Evolutionary conservation across 37 sponge, comb jelly and placozoan genomes (phyloP).

Genomic region (Ianthella basta): DNA sequence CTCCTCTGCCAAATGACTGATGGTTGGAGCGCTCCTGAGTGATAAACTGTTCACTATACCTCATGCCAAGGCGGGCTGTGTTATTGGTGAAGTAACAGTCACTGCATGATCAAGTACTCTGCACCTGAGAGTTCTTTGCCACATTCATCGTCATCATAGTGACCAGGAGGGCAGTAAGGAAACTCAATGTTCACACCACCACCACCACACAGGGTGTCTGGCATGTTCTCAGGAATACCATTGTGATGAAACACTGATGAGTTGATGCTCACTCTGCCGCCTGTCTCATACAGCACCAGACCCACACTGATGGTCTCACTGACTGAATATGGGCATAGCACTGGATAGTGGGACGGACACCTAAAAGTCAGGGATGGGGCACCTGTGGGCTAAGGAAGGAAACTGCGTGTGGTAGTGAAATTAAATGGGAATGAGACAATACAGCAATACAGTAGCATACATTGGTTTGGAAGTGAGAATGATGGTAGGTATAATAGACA

Average conservation of each 20-base stretch:
- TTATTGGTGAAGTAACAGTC: constrained; percentile 4
- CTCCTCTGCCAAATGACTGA: constrained; percentile 33
- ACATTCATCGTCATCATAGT: neutral
- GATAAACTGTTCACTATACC: neutral
- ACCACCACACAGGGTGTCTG: no score
- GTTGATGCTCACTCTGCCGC: neutral
- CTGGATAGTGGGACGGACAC: no score
- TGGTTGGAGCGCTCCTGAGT: neutral
- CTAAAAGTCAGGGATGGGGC: no score
- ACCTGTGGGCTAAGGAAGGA: no score
- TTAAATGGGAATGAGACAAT: no score
- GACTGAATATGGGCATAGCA: no score
- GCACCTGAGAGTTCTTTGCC: neutral
- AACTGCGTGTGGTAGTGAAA: no score
- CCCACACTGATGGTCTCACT: neutral
- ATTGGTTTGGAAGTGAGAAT: no score
- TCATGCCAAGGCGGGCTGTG: neutral
- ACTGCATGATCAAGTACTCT: neutral
- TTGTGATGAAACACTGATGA: neutral
- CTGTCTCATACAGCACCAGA: neutral
- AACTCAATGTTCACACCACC: constrained; percentile 17
- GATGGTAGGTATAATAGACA: no score
- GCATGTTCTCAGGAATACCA: no score
- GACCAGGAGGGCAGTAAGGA: constrained; percentile 10
- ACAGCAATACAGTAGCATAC: no score